Evolutionary conservation across 2,888 invertebrate genomes (phyloP), one percentile per base, ranked within the genome.

Genomic region (Leptarthrus brevirostris): DNA sequence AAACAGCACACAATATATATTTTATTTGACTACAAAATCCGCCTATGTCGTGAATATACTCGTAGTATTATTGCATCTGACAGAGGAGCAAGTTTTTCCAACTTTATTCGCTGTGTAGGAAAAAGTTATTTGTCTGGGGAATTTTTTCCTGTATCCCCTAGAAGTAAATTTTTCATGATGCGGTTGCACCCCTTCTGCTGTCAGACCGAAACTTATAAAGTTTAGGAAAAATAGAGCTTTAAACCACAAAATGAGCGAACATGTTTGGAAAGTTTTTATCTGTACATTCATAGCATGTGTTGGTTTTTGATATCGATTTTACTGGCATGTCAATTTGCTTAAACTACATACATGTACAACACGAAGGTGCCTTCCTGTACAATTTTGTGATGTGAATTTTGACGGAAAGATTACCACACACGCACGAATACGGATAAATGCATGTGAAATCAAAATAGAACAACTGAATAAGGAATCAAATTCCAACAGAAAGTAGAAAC

Each of bases 71-170:
- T 6, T 30, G 30, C 30, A 30, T 6, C 30, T 30, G 30, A 8
- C 30, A 30, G 8, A 30, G 8, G 30, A 30, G 8, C 30, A 30
- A 30, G 5, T 30, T 30, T 30, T 30, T 30, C 0, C 8, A 30
- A 30, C 30, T 30, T 8, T 30, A 8, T 30, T 8, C 8, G 30
- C 1, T 30, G 8, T 30, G 30, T 30, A 30, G 8, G 30, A 66
- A 66, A 66, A 66, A 44, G 66, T 66, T 66, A 66, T 66, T 66
- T 66, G 66, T 66, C 66, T 66, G 47, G 47, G 66, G 47, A 49
- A 47, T 47, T 66, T 47, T 44, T 47, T 4, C 47, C 66, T 47
- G 20, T 49, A 66, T 47, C 66, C 66, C 12, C 22, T 36, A 66
- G 47, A 49, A 66, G 66, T 66, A 22, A 66, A 66, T 66, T 66